phyloP scores from a whole-genome alignment of 2,888 invertebrate species.

The Mechanitis messenoides region DNA sequence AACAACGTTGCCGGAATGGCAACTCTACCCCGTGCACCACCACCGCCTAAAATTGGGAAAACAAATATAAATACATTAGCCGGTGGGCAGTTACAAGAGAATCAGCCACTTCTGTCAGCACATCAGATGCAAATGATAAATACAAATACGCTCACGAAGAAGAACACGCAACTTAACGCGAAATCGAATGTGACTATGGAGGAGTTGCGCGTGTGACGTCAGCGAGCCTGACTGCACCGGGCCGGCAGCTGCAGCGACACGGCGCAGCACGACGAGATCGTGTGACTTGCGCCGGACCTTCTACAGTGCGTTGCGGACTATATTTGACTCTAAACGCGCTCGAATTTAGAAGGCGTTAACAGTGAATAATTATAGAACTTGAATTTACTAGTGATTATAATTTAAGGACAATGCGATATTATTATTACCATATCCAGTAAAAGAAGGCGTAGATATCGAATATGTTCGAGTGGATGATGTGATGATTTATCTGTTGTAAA shows the following conservation, averaged over 20 bases:
- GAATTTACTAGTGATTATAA: conserved; percentile 11
- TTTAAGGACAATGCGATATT: conserved; percentile 17
- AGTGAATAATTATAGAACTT: conserved; percentile 21
- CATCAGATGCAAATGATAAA: conserved; percentile 88
- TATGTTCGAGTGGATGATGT: conserved; percentile 28
- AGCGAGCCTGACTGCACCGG: conserved; percentile 75
- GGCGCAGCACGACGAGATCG: conserved; percentile 70
- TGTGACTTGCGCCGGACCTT: conserved; percentile 76
- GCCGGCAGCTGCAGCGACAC: conserved; percentile 75
- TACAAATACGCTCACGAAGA: conserved; percentile 85
- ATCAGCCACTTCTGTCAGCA: conserved; percentile 82
- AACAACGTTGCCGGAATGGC: conserved; percentile 77
- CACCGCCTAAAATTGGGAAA: conserved; percentile 83
- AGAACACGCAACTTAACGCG: conserved; percentile 81
- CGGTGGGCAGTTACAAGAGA: conserved; percentile 79
- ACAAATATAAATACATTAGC: conserved; percentile 76
- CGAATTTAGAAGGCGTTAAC: conserved; percentile 31
- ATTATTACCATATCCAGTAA: conserved; percentile 32
- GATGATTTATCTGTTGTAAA: conserved; percentile 44
- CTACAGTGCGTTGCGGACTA: conserved; percentile 68
- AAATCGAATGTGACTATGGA: conserved; percentile 82
- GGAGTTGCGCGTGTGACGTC: conserved; percentile 89
- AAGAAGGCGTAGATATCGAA: conserved; percentile 27
- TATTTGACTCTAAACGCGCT: conserved; percentile 43
- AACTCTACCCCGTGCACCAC: conserved; percentile 83